phyloP scores from a whole-genome alignment of 2,113 vertebrate genomes.

The Gorilla gorilla region DNA sequence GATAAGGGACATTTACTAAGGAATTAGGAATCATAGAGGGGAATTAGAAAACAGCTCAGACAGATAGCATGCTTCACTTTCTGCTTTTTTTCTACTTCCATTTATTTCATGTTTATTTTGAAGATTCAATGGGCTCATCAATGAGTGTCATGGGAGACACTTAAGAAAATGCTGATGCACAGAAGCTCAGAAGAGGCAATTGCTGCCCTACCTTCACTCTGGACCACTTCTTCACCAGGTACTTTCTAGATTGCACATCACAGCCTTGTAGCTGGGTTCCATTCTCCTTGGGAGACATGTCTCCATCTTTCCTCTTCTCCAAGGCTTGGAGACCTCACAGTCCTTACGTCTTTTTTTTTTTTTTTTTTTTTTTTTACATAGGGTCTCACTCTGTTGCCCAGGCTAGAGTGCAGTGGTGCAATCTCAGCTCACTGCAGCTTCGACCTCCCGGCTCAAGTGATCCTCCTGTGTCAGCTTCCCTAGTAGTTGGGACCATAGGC shows the following conservation, averaged over 20 bases:
- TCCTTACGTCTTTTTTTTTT: background rate
- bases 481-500: too few species aligned
- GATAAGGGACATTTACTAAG: background rate
- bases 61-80: background rate
- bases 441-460: too few species aligned
- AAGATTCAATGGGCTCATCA: background rate
- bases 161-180: background rate
- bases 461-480: too few species aligned
- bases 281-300: background rate
- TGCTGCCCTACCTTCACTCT: too few species aligned
- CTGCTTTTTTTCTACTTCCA: background rate
- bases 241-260: too few species aligned
- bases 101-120: background rate
- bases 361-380: too few species aligned
- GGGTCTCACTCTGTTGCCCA: too few species aligned
- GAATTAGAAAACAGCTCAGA: background rate
- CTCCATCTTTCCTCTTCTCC: background rate
- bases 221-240: background rate
- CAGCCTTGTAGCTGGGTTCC: background rate
- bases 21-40: background rate
- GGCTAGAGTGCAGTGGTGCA: too few species aligned
- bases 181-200: background rate
- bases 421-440: too few species aligned
- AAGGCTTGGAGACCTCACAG: background rate
- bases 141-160: background rate